A percentile compares a stretch with the other conserved stretches of the same genome.
phyloP scores from a whole-genome alignment of 2,113 vertebrate species.

The Chauna torquata region DNA sequence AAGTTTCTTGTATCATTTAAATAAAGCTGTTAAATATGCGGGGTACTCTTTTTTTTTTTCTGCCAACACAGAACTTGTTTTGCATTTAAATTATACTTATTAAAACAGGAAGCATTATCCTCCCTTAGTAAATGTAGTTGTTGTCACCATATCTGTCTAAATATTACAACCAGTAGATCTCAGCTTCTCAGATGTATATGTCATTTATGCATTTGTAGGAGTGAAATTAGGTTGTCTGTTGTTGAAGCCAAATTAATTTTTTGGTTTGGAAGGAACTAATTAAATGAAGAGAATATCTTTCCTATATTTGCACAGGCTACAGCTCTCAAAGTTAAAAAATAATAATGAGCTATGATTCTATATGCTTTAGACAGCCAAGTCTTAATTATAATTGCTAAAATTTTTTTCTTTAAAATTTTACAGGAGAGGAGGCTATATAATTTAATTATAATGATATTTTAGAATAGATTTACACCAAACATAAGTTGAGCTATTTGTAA shows the following conservation, averaged over 20 bases:
- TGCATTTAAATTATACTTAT: slow-evolving; percentile 30
- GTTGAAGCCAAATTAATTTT: slow-evolving; percentile 44
- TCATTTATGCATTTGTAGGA: neutral
- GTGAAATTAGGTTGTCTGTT: slow-evolving; percentile 13
- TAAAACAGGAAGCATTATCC: neutral
- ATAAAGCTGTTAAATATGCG: neutral
- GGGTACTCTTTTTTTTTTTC: neutral
- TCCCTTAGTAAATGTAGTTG: slow-evolving; percentile 4
- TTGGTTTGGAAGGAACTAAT: slow-evolving; percentile 11
- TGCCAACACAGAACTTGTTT: neutral
- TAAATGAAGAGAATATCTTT: slow-evolving; percentile 8
- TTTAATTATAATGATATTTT: neutral
- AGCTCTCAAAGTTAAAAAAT: neutral
- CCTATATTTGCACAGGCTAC: neutral
- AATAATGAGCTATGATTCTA: neutral
- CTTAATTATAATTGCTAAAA: neutral
- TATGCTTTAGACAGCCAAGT: neutral
- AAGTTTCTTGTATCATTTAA: neutral
- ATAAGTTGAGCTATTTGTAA: neutral
- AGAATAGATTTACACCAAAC: neutral
- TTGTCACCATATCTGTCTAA: neutral
- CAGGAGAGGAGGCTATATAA: neutral
- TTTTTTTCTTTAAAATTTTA: neutral
- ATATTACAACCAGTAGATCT: neutral
- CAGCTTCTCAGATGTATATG: neutral